Percentiles rank a stretch among this genome's conserved stretches.
Evolutionary conservation across 2,113 vertebrate genomes (phyloP).

Genomic region (Clarias gariepinus): DNA sequence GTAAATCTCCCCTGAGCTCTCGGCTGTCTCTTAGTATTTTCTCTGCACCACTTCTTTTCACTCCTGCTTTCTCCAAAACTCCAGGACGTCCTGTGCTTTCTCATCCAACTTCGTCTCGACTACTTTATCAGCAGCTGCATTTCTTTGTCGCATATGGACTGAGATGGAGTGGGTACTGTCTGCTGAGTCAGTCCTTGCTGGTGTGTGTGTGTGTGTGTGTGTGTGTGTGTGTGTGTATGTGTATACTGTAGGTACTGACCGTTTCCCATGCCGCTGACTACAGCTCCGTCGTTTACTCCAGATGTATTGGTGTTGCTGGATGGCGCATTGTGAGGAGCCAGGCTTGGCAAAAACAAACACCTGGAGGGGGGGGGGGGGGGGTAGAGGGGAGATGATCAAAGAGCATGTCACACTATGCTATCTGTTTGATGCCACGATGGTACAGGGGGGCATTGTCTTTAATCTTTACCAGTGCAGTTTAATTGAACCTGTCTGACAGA

Average conservation of each 20-base stretch:
- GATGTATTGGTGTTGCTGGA: conserved; percentile 86
- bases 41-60: neutral
- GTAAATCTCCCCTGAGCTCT: neutral
- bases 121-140: neutral
- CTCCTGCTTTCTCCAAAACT: neutral
- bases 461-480: neutral
- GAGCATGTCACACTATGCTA: neutral
- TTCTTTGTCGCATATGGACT: neutral
- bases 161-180: neutral
- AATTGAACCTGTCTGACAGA: neutral
- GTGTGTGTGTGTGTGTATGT: neutral
- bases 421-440: neutral
- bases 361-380: conserved; percentile 62
- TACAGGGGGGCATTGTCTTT: too few relatives aligned
- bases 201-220: neutral
- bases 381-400: neutral
- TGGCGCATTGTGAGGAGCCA: conserved; percentile 93
- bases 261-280: conserved; percentile 90
- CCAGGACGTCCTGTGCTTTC: neutral
- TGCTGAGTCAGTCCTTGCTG: neutral
- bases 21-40: neutral
- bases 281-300: conserved; percentile 85
- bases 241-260: conserved; percentile 67
- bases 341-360: conserved; percentile 93
- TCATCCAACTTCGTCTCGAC: neutral